Evolutionary conservation across 2,113 vertebrate species (phyloP).

Genomic region (Circaetus cinerascens): DNA sequence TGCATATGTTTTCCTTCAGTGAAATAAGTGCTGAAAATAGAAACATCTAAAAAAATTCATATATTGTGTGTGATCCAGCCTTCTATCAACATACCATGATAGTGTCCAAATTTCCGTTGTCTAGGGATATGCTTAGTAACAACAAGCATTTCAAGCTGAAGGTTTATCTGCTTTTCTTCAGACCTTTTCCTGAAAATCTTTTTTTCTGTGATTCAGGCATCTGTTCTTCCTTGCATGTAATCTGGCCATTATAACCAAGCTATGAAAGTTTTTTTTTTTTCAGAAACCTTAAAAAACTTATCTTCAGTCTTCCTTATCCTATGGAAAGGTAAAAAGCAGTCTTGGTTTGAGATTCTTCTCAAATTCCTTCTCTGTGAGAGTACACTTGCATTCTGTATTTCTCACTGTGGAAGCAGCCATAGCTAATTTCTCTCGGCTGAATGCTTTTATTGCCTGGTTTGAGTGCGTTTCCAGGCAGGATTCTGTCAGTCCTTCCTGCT

Average conservation of each 20-base stretch:
- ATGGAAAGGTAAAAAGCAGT: background rate
- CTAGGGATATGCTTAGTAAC: background rate
- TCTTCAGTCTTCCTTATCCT: background rate
- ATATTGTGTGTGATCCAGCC: background rate
- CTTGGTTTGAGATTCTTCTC: background rate
- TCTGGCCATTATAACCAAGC: background rate
- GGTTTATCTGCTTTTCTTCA: background rate
- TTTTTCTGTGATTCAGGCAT: background rate
- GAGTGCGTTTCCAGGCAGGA: background rate
- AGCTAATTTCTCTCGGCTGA: slow-evolving; percentile 22
- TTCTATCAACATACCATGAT: background rate
- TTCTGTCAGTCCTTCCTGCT: slow-evolving; percentile 35
- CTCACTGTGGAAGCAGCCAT: background rate
- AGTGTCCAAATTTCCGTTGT: background rate
- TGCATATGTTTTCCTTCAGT: background rate
- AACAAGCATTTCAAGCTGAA: background rate
- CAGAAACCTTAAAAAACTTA: background rate
- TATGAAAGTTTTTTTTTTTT: background rate
- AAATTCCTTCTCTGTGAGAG: background rate
- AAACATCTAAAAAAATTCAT: background rate
- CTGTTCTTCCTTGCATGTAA: background rate
- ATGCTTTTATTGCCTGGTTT: slow-evolving; percentile 41
- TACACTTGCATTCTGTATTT: slow-evolving; percentile 7
- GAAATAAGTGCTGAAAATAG: background rate
- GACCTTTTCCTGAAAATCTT: background rate